Conservation (phyloP, 2,888 invertebrate genomes). For the Holacanthella duospinosa region DNA sequence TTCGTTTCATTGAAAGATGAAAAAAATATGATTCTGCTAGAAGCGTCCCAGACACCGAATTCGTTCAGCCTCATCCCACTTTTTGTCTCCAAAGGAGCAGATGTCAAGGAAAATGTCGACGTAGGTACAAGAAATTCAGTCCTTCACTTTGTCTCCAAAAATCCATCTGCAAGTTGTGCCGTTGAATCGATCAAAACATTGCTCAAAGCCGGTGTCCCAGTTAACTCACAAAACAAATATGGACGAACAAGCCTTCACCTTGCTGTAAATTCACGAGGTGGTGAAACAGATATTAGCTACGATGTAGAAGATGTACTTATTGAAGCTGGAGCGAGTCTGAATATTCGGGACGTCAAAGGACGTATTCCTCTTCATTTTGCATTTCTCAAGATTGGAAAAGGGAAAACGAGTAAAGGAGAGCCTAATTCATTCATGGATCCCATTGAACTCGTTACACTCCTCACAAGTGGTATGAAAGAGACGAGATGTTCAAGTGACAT, state of each 20-base stretch:
- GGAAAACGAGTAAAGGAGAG: slow-evolving; percentile 31
- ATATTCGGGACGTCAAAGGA: slow-evolving; percentile 39
- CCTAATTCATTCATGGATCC: slow-evolving; percentile 40
- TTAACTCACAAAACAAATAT: slow-evolving; percentile 24
- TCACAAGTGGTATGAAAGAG: slow-evolving; percentile 41
- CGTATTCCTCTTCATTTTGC: slow-evolving; percentile 46
- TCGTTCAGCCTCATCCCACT: slow-evolving; percentile 19
- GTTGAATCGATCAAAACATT: slow-evolving; percentile 14
- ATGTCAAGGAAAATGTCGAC: slow-evolving; percentile 16
- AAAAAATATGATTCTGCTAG: not conserved
- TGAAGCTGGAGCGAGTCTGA: slow-evolving; percentile 41
- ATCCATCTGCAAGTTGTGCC: slow-evolving; percentile 13
- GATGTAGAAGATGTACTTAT: slow-evolving; percentile 44
- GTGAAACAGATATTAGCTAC: slow-evolving; percentile 42
- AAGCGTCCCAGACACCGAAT: not conserved
- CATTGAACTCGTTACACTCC: slow-evolving; percentile 42
- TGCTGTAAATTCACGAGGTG: slow-evolving; percentile 42
- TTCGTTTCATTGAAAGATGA: slow-evolving; percentile 10
- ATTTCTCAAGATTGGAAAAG: slow-evolving; percentile 42
- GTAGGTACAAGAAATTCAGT: slow-evolving; percentile 22
- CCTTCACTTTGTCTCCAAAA: slow-evolving; percentile 24
- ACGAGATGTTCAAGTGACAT: slow-evolving; percentile 32
- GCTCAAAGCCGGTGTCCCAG: slow-evolving; percentile 13
- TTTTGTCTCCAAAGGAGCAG: slow-evolving; percentile 26
- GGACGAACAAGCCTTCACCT: slow-evolving; percentile 44